Conservation (phyloP, 2,797 vertebrate genomes). For the Schizothorax lantsangensis region DNA sequence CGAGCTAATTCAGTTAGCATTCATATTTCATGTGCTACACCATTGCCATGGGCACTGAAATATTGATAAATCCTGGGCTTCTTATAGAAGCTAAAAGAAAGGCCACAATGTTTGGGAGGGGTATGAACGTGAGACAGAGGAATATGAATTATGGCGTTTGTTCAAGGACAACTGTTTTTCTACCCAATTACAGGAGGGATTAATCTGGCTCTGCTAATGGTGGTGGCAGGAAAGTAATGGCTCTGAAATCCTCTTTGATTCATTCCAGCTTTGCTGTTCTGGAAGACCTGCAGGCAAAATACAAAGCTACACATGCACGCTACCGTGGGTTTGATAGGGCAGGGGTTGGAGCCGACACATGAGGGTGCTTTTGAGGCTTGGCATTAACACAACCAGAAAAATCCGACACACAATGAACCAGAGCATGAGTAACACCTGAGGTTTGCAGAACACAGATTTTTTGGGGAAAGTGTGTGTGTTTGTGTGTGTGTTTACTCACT, state of each 20-base stretch:
- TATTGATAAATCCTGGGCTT: conserved; percentile 46
- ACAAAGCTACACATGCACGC: conserved; percentile 12
- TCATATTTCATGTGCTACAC: conserved; percentile 54
- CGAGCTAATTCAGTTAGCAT: conserved; percentile 55
- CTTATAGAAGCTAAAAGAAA: background rate
- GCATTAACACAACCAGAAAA: conserved; percentile 14
- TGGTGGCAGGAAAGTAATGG: conserved; percentile 43
- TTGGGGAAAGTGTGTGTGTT: background rate
- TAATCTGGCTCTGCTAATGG: conserved; percentile 53
- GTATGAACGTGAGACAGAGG: conserved; percentile 4
- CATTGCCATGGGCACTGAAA: conserved; percentile 42
- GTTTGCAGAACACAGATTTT: conserved; percentile 18
- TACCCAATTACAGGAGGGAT: conserved; percentile 52
- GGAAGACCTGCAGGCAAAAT: conserved; percentile 13
- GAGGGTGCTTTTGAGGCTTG: conserved; percentile 17
- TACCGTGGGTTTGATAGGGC: conserved; percentile 5
- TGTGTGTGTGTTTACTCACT: conserved; percentile 82
- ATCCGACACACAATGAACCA: background rate
- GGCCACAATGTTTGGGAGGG: conserved; percentile 4
- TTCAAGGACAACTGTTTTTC: conserved; percentile 56
- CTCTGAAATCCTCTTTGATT: conserved; percentile 52
- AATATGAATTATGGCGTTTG: conserved; percentile 46
- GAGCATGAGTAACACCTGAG: conserved; percentile 1
- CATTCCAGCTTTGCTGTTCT: conserved; percentile 47
- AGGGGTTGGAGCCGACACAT: conserved; percentile 25